Conservation (phyloP, 2,113 vertebrate genomes). For the Neogale vison region DNA sequence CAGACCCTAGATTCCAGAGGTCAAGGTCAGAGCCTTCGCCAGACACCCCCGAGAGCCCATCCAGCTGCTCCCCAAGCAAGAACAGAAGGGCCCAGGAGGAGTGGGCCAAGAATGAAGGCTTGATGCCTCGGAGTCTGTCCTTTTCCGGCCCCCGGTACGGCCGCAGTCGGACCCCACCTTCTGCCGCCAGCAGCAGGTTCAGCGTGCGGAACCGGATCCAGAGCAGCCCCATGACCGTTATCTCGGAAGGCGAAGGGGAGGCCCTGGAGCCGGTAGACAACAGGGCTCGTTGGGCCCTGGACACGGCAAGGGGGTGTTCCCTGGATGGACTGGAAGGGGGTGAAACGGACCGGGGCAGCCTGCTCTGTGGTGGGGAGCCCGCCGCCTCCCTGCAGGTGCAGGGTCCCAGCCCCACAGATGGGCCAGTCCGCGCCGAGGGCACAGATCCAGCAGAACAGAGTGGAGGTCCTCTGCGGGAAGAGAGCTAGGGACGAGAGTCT, state of each 20-base stretch:
- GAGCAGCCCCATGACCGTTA: conserved; percentile 99
- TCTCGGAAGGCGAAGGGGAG: conserved; percentile 96
- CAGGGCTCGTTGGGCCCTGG: conserved; percentile 73
- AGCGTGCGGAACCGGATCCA: conserved; percentile 93
- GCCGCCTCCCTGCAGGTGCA: conserved; percentile 30
- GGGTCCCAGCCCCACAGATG: conserved; percentile 57
- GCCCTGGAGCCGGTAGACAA: conserved; percentile 84
- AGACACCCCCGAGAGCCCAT: conserved; percentile 81
- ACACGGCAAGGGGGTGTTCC: conserved; percentile 60
- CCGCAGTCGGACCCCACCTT: conserved; percentile 94
- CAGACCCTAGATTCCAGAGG: conserved; percentile 93
- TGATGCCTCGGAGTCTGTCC: conserved; percentile 89
- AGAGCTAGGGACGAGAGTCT: conserved; percentile 79
- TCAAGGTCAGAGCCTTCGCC: conserved; percentile 84
- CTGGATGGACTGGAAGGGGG: conserved; percentile 70
- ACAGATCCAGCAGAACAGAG: background rate
- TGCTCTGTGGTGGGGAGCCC: conserved; percentile 31
- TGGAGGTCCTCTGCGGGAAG: conserved; percentile 73
- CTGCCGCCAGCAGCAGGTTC: conserved; percentile 97
- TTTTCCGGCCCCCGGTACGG: conserved; percentile 89
- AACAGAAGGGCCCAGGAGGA: conserved; percentile 89
- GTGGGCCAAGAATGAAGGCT: conserved; percentile 91
- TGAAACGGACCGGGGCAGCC: conserved; percentile 66
- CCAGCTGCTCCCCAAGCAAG: conserved; percentile 84
- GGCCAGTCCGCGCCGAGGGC: background rate